A percentile compares a stretch with the other conserved stretches of the same genome.
Conservation (phyloP, 2,888 invertebrate species). For the Melipona beecheii region DNA sequence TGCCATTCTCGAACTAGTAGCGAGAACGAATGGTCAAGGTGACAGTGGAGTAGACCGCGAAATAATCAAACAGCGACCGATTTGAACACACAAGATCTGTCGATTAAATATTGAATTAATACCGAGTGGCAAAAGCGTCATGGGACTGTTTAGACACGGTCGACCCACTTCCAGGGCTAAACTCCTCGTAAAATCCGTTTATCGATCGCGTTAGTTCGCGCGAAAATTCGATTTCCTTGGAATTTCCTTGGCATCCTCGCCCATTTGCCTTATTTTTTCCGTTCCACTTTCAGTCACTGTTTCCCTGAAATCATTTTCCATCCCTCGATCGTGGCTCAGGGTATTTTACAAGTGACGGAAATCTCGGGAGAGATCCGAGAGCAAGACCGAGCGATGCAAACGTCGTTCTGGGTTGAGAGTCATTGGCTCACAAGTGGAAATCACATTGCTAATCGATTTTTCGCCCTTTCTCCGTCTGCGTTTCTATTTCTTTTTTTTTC, state of each 20-base stretch:
- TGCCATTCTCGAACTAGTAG: too few relatives aligned
- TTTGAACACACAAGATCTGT: conserved; percentile 14
- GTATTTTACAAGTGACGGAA: conserved; percentile 21
- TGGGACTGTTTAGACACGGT: conserved; percentile 47
- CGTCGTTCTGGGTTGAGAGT: conserved; percentile 13
- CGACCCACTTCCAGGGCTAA: conserved; percentile 47
- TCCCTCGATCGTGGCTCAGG: background rate
- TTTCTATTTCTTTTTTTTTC: too few relatives aligned
- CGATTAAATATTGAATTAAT: conserved; percentile 56
- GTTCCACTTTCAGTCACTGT: conserved; percentile 30
- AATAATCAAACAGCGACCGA: conserved; percentile 25
- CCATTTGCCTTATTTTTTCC: conserved; percentile 29
- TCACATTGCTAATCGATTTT: background rate
- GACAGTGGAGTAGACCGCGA: conserved; percentile 1
- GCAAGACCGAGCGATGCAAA: conserved; percentile 4
- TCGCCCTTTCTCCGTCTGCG: too few relatives aligned
- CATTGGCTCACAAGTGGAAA: background rate
- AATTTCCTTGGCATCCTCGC: conserved; percentile 28
- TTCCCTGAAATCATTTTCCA: conserved; percentile 48
- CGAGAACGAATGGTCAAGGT: background rate
- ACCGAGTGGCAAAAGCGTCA: conserved; percentile 35
- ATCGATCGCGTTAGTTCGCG: conserved; percentile 54
- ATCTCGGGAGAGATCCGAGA: conserved; percentile 32
- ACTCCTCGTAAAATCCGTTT: conserved; percentile 58
- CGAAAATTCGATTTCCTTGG: conserved; percentile 59